Evolutionary conservation across 1,140 invertebrate species (phyloP).

Genomic region (Aporrectodea caliginosa): DNA sequence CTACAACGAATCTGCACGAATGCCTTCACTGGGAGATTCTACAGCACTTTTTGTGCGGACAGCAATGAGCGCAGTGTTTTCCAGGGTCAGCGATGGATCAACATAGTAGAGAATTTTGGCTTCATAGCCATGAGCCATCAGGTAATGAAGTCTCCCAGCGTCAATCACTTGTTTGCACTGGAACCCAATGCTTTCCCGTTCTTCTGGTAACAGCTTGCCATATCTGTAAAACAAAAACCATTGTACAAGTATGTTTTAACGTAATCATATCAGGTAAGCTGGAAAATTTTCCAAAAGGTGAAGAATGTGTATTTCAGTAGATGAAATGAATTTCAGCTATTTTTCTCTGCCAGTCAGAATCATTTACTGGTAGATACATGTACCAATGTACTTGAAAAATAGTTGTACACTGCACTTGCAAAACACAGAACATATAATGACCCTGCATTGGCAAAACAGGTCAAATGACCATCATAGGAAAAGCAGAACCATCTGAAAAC

Average conservation of each 20-base stretch:
- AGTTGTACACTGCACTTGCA: neutral
- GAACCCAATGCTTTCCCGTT: conserved; percentile 65
- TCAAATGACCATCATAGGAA: too few relatives aligned
- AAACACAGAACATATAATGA: too few relatives aligned
- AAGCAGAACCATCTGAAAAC: too few relatives aligned
- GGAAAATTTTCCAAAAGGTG: too few relatives aligned
- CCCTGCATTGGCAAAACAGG: too few relatives aligned
- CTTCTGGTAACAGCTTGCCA: conserved; percentile 51
- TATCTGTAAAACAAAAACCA: conserved; percentile 39
- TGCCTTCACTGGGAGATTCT: too few relatives aligned
- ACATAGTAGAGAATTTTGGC: conserved; percentile 66
- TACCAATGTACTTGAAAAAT: neutral
- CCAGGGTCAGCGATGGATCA: conserved; percentile 63
- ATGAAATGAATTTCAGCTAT: neutral
- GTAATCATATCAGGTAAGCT: too few relatives aligned
- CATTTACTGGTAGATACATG: neutral
- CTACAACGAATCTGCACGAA: too few relatives aligned
- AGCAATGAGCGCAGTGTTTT: conserved; percentile 75
- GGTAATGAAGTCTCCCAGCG: conserved; percentile 66
- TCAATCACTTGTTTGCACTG: conserved; percentile 73
- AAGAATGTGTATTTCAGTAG: conserved; percentile 10
- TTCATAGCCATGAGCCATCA: conserved; percentile 62
- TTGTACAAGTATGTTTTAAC: too few relatives aligned
- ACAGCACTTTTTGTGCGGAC: neutral
- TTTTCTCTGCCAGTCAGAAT: neutral